Conservation (phyloP, 35 echinoderm and acorn worm genomes). For the Diadema setosum region DNA sequence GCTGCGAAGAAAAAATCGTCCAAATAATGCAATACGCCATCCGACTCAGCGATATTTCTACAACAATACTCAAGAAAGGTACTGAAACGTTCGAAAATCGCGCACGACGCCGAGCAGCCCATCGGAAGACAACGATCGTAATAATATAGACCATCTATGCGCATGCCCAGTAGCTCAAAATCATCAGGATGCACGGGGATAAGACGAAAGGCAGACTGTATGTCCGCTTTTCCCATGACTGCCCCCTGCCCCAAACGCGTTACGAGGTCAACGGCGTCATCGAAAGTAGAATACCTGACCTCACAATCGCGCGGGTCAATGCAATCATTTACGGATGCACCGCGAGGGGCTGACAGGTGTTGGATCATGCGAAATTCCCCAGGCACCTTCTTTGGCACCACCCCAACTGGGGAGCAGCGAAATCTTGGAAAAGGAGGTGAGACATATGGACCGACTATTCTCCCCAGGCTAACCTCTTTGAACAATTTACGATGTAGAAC, state of each 20-base stretch:
- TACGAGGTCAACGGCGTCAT: background rate
- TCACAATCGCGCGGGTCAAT: background rate
- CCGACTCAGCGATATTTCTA: background rate
- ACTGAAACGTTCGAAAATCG: conserved; percentile 27
- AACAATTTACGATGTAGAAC: background rate
- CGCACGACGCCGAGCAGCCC: background rate
- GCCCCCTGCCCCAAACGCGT: background rate
- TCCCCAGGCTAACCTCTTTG: background rate
- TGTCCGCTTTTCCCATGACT: conserved; percentile 35
- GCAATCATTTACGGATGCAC: conserved; percentile 34
- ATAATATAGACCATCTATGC: background rate
- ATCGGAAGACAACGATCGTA: conserved; percentile 24
- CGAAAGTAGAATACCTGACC: conserved; percentile 25
- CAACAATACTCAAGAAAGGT: conserved; percentile 2
- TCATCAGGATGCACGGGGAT: conserved; percentile 16
- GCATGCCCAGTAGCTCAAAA: conserved; percentile 29
- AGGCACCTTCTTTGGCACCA: too few relatives aligned
- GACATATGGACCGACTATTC: background rate
- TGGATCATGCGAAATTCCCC: conserved; percentile 32
- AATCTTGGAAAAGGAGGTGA: background rate
- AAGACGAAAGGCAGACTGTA: conserved; percentile 33
- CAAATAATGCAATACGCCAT: background rate
- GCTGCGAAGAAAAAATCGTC: conserved; percentile 24
- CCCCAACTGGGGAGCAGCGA: conserved; percentile 11
- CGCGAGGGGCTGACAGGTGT: conserved; percentile 26